phyloP scores from a whole-genome alignment of 2,888 invertebrate genomes.

The Cepaea hortensis region DNA sequence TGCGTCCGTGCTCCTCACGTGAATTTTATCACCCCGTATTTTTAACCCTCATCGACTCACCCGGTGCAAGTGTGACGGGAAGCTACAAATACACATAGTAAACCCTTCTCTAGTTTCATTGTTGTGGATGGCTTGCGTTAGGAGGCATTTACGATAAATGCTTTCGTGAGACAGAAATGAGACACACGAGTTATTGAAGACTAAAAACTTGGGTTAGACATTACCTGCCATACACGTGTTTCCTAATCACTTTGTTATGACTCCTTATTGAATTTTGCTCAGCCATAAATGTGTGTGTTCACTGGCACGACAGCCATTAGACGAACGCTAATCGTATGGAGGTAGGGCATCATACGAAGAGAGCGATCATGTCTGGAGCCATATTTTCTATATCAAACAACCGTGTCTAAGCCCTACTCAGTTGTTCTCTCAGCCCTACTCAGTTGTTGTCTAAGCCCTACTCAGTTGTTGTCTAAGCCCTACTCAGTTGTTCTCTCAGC shows the following conservation, averaged over 20 bases:
- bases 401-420: too few relatives aligned
- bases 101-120: neutral
- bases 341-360: too few relatives aligned
- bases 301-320: neutral
- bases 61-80: neutral
- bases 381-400: too few relatives aligned
- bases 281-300: neutral
- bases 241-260: conserved; percentile 16
- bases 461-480: too few relatives aligned
- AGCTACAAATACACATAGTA: neutral
- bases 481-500: too few relatives aligned
- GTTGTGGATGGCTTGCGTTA: neutral
- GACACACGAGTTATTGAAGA: neutral
- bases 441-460: too few relatives aligned
- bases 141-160: conserved; percentile 3
- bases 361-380: neutral
- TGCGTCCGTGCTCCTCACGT: neutral
- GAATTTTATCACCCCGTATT: conserved; percentile 24
- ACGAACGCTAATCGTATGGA: neutral
- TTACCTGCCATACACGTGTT: conserved; percentile 19
- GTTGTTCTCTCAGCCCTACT: too few relatives aligned
- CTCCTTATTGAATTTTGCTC: conserved; percentile 1
- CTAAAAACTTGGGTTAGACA: neutral
- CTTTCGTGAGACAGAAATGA: neutral
- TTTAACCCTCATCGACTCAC: neutral